phyloP scores from a whole-genome alignment of 2,888 invertebrate genomes.

The Andrena hattorfiana region DNA sequence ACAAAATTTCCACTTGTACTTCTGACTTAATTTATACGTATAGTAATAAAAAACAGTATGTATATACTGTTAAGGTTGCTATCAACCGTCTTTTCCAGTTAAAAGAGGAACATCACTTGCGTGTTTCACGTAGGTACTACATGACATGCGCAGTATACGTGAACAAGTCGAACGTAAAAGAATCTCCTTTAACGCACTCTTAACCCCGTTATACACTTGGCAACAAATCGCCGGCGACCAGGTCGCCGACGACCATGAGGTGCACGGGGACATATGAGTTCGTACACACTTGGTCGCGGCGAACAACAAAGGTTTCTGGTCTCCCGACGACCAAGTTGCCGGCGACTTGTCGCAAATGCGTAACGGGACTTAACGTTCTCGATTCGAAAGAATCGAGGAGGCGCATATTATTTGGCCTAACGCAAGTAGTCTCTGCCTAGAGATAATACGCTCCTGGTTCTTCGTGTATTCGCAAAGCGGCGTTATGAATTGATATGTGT shows the following conservation, averaged over 20 bases:
- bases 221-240: no score
- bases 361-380: no score
- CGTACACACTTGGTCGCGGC: no score
- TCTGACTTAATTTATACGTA: background rate
- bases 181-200: conserved; percentile 21
- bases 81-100: background rate
- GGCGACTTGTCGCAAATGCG: no score
- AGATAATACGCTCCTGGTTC: conserved; percentile 16
- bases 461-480: conserved; percentile 24
- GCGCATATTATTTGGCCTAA: conserved; percentile 67
- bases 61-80: background rate
- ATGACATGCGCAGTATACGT: background rate
- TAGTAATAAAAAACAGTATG: background rate
- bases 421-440: conserved; percentile 40
- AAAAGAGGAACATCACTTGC: background rate
- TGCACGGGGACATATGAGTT: no score
- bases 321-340: no score
- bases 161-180: background rate
- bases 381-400: conserved; percentile 22
- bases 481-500: conserved; percentile 20
- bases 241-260: no score
- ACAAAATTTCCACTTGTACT: background rate
- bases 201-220: no score
- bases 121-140: conserved; percentile 2
- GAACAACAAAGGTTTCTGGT: no score